Evolutionary conservation across 2,888 invertebrate genomes (phyloP).

Genomic region (Rotaria magnacalcarata): DNA sequence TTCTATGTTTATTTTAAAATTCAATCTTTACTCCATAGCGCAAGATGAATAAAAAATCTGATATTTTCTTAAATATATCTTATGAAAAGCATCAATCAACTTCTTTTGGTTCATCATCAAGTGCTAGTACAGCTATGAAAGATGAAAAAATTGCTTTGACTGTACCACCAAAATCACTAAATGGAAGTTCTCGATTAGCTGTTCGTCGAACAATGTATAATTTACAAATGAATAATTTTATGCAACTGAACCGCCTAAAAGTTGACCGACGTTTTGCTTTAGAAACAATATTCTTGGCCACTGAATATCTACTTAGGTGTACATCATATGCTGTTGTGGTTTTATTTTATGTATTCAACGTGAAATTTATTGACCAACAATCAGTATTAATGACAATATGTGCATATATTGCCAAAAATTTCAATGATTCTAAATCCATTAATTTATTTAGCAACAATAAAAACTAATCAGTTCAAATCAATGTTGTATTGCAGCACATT

Average conservation of each 20-base stretch:
- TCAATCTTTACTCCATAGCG: neutral
- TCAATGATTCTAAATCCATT: slow-evolving; percentile 52
- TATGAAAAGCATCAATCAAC: neutral
- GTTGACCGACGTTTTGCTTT: slow-evolving; percentile 23
- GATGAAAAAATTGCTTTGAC: neutral
- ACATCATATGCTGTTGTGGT: slow-evolving; percentile 51
- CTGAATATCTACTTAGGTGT: slow-evolving; percentile 48
- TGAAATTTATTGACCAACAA: neutral
- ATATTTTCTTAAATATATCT: neutral
- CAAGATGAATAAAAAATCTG: neutral
- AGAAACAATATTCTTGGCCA: neutral
- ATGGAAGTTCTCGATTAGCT: neutral
- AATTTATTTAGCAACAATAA: slow-evolving; percentile 50
- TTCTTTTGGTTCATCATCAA: neutral
- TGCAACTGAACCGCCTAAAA: neutral
- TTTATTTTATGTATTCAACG: slow-evolving; percentile 47
- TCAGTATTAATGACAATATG: slow-evolving; percentile 50
- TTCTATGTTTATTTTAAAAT: neutral
- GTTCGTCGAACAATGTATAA: neutral
- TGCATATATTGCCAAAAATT: slow-evolving; percentile 51
- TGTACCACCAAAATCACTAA: neutral
- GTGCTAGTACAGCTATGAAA: neutral
- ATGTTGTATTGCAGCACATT: neutral
- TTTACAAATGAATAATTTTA: neutral
- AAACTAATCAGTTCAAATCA: neutral